These are phyloP conservation scores for Epinephelus lanceolatus DNA, from an alignment of 2,113 vertebrate genomes.

Conservation along the genomic window DNA sequence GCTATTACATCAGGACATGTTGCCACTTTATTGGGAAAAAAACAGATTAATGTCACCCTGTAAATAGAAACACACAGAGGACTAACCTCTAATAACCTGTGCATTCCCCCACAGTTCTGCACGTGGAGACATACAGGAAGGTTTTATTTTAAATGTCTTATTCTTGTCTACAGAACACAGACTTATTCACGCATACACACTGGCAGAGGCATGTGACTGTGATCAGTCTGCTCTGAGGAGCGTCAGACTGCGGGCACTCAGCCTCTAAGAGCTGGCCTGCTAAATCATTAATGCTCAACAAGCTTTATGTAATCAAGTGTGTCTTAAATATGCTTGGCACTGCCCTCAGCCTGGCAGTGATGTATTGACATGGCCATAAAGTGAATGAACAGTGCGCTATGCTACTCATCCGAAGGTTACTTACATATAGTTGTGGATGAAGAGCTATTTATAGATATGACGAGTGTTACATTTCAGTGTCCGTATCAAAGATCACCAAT, in stretches of 20 bases:
- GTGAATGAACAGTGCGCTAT: conserved; percentile 6
- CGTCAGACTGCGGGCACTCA: conserved; percentile 24
- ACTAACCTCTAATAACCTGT: not conserved
- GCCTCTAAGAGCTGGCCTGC: conserved; percentile 35
- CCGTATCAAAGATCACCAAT: not conserved
- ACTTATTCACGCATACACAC: conserved; percentile 25
- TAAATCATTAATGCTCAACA: conserved; percentile 65
- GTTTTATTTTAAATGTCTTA: not conserved
- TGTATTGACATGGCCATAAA: conserved; percentile 25
- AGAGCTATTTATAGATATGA: not conserved
- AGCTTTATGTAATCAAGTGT: conserved; percentile 38
- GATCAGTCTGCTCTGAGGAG: conserved; percentile 29
- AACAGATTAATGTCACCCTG: not conserved
- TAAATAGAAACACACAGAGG: not conserved
- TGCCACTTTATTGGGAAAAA: not conserved
- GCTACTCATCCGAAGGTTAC: not conserved
- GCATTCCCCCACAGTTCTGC: not conserved
- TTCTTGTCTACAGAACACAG: conserved; percentile 7
- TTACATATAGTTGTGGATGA: not conserved
- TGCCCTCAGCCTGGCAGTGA: conserved; percentile 1
- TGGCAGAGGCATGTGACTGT: conserved; percentile 47
- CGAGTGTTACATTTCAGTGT: not conserved
- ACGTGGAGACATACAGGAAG: not conserved
- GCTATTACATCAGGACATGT: not conserved
- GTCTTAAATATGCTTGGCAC: conserved; percentile 35